Base-by-base conservation (phyloP, 2,113 vertebrate species). In the Toxotes chatareus region DNA sequence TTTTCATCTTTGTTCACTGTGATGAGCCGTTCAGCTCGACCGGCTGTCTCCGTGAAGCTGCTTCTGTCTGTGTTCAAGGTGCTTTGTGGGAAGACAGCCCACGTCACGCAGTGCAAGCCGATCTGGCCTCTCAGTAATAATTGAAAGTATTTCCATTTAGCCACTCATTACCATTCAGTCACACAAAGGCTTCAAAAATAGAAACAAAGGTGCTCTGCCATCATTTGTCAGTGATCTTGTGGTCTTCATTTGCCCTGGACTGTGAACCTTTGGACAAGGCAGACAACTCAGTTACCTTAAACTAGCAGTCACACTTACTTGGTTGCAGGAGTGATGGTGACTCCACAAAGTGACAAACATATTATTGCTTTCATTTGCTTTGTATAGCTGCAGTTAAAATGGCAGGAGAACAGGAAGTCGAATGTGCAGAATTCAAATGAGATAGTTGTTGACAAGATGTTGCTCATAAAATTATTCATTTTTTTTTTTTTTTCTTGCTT, bases 71-170 rank as follows among this genome's bases (percentile, higher is more conserved):
- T 86, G 85, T 87, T 84, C 83, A 80, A 86, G 81, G 80, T 74
- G 78, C 82, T 85, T 92, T 89, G 84, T 88, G 68, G 79, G 66
- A 86, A 82, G 83, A 82, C 84, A 8, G 72, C 57, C 69, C 70
- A 86, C 88, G 83, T 92, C 92, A 93, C 55, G 76, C 82, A n/a
- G 57, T 86, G 94, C 91, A 95, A 95, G 85, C 67, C 4, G 93
- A 95, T 94, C 94, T 87, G 83, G 74, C 88, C 91, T 93, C 94
- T 95, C 94, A 95, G 95, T 96, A 96, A 96, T 96, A 93, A 95
- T 95, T 95, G 91, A 96, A 92, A 93, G 94, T 91, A 89, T 95
- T 95, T 95, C 94, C 95, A 92, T 94, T 93, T 93, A 88, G 88
- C 75, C 84, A 78, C 88, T 92, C 88, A 88, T 92, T 89, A 89